phyloP scores from a whole-genome alignment of 2,797 vertebrate species.

The Coreius guichenoti region DNA sequence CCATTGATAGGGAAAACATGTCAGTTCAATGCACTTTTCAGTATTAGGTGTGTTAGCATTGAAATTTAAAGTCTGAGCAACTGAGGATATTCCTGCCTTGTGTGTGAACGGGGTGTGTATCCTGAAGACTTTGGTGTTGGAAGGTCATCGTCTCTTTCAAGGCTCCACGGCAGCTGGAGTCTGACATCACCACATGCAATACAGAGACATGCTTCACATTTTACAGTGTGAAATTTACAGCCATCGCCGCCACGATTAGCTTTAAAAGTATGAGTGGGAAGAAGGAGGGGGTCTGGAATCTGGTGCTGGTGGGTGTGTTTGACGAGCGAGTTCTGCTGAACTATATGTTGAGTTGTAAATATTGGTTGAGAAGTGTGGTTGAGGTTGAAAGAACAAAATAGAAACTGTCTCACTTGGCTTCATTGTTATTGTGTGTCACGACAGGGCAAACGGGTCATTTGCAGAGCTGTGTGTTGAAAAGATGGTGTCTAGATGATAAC shows the following conservation, averaged over 20 bases:
- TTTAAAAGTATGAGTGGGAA: constrained; percentile 34
- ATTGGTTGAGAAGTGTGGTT: not conserved
- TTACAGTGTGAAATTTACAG: constrained; percentile 52
- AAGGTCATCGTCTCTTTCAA: constrained; percentile 36
- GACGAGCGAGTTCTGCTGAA: constrained; percentile 18
- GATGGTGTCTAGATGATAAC: constrained; percentile 39
- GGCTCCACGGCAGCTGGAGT: constrained; percentile 15
- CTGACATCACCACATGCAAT: constrained; percentile 22
- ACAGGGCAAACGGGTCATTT: constrained; percentile 34
- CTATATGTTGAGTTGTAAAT: constrained; percentile 44
- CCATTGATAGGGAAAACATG: not conserved
- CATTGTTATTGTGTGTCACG: constrained; percentile 19
- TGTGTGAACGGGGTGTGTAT: not conserved
- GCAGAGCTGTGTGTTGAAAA: constrained; percentile 38
- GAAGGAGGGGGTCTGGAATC: not conserved
- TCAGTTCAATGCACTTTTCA: not conserved
- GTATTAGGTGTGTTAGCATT: not conserved
- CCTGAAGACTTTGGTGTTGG: constrained; percentile 9
- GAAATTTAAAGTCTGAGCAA: not conserved
- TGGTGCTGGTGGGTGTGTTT: constrained; percentile 13
- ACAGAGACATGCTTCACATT: constrained; percentile 42
- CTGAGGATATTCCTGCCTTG: constrained; percentile 4
- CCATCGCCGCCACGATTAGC: constrained; percentile 39
- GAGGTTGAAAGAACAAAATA: constrained; percentile 1
- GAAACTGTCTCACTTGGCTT: not conserved